These are phyloP conservation scores for Hylyphantes graminicola DNA, from an alignment of 1,140 invertebrate species.

Conservation along the genomic window DNA sequence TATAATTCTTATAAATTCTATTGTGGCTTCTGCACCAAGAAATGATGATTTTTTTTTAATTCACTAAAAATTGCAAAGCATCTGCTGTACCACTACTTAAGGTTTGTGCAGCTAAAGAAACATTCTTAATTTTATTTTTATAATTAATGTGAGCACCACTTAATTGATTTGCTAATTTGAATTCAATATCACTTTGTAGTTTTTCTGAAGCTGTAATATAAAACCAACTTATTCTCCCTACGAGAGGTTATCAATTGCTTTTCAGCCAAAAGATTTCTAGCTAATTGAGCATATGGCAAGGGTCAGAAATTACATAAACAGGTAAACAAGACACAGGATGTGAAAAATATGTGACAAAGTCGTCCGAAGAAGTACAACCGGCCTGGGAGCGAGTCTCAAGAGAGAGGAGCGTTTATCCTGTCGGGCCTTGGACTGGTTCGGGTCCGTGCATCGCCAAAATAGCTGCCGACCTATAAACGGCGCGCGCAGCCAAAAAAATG, in stretches of 20 bases:
- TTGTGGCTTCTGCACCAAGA: not conserved
- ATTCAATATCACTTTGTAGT: not conserved
- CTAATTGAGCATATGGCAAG: not conserved
- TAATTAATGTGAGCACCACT: not conserved
- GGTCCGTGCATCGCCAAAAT: too few relatives aligned
- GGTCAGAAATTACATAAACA: not conserved
- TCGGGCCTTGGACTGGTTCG: too few relatives aligned
- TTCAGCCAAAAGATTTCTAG: not conserved
- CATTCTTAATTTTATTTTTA: not conserved
- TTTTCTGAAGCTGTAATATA: not conserved
- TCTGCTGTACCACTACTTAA: not conserved
- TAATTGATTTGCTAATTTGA: not conserved
- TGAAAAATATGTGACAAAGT: not conserved
- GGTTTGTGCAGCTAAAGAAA: constrained; percentile 1
- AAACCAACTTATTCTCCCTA: not conserved
- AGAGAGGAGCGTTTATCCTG: too few relatives aligned
- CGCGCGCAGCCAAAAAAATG: too few relatives aligned
- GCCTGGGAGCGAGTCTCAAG: too few relatives aligned
- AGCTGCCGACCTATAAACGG: too few relatives aligned
- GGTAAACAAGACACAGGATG: not conserved
- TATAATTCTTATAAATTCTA: not conserved
- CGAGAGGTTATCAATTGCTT: not conserved
- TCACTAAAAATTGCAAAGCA: not conserved
- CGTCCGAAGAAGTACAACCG: not conserved
- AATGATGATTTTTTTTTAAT: not conserved